These are phyloP conservation scores for Pachliopta kotzebuea DNA, from an alignment of 2,888 invertebrate species.

Conservation along the genomic window DNA sequence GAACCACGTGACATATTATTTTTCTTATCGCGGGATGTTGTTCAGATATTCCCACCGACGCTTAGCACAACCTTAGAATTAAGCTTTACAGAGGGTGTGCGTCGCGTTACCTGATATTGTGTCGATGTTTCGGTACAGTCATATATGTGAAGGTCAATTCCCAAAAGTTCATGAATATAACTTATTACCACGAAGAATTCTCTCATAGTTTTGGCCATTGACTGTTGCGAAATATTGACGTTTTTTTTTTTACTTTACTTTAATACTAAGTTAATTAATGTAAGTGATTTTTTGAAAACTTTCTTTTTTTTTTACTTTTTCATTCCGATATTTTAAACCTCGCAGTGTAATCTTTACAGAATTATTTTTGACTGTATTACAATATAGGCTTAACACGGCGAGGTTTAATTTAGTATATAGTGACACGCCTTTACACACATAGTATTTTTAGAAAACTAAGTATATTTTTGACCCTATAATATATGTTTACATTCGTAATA, in stretches of 20 bases:
- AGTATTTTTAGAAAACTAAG: conserved; percentile 14
- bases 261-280: conserved; percentile 35
- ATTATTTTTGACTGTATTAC: conserved; percentile 6
- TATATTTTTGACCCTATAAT: conserved; percentile 15
- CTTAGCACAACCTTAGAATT: conserved; percentile 64
- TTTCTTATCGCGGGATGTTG: conserved; percentile 63
- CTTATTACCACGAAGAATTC: background rate
- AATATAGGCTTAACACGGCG: conserved; percentile 11
- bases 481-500: conserved; percentile 11
- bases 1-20: conserved; percentile 65
- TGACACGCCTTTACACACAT: conserved; percentile 22
- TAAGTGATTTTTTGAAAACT: conserved; percentile 44
- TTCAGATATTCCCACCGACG: conserved; percentile 72
- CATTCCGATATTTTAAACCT: conserved; percentile 57
- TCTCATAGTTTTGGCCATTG: conserved; percentile 25
- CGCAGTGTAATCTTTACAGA: conserved; percentile 30
- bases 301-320: conserved; percentile 57
- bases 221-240: conserved; percentile 42
- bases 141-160: conserved; percentile 32
- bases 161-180: background rate
- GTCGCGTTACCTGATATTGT: conserved; percentile 72
- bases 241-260: conserved; percentile 47
- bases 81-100: conserved; percentile 59
- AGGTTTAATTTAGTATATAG: conserved; percentile 21
- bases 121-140: conserved; percentile 47